A percentile compares a stretch with the other conserved stretches of the same genome.
These are phyloP conservation scores for Baccha elongata DNA, from an alignment of 2,888 invertebrate species.

Conservation along the genomic window DNA sequence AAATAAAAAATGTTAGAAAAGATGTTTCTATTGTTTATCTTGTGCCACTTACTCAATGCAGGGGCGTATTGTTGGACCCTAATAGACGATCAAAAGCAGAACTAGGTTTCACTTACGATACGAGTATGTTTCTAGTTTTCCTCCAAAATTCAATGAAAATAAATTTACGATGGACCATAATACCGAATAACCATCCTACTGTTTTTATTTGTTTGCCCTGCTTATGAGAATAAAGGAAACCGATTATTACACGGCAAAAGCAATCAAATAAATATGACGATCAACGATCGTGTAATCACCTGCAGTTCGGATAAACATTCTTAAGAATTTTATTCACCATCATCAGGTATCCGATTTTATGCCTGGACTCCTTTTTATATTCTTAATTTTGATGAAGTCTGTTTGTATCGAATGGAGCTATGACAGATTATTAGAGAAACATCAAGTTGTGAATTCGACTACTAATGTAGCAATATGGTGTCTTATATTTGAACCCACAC, in stretches of 20 bases:
- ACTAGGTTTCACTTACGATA: constrained; percentile 41
- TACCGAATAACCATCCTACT: constrained; percentile 59
- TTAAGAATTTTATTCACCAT: constrained; percentile 56
- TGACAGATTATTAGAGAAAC: constrained; percentile 45
- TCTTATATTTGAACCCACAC: constrained; percentile 60
- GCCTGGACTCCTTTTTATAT: background rate
- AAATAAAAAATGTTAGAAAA: constrained; percentile 3
- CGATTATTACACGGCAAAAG: constrained; percentile 59
- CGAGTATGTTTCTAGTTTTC: too few species aligned
- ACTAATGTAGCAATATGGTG: constrained; percentile 57
- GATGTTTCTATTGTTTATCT: constrained; percentile 14
- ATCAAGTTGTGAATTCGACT: constrained; percentile 13
- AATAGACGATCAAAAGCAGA: constrained; percentile 29
- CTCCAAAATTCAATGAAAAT: constrained; percentile 24
- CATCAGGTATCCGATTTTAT: constrained; percentile 35
- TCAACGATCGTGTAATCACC: constrained; percentile 74
- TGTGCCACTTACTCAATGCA: constrained; percentile 46
- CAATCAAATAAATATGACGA: constrained; percentile 71
- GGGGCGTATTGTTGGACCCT: constrained; percentile 46
- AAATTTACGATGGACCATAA: constrained; percentile 58
- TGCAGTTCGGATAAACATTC: constrained; percentile 41
- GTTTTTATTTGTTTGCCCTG: constrained; percentile 66
- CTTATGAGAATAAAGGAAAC: constrained; percentile 42
- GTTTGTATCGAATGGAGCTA: constrained; percentile 33
- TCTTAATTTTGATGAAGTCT: constrained; percentile 31